A percentile compares a stretch with the other conserved stretches of the same genome.
phyloP scores from a whole-genome alignment of 2,797 vertebrate species.

The Danio aesculapii region DNA sequence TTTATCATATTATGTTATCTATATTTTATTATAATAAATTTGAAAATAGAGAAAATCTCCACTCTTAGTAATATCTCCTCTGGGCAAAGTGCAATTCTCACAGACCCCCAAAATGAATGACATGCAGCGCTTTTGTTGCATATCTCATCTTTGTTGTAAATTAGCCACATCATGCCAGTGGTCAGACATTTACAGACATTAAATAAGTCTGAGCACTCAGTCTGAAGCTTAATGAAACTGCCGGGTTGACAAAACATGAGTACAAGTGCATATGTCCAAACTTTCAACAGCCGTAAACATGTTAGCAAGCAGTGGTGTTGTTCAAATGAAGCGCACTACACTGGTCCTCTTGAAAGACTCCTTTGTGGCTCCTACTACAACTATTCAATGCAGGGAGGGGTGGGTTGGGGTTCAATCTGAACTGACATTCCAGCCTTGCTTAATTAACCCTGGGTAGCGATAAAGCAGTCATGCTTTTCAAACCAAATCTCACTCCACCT shows the following conservation, averaged over 20 bases:
- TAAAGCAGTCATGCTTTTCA: constrained; percentile 60
- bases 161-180: constrained; percentile 11
- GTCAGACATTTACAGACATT: constrained; percentile 1
- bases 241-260: background rate
- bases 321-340: constrained; percentile 7
- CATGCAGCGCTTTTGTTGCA: background rate
- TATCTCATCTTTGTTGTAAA: background rate
- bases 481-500: constrained; percentile 48
- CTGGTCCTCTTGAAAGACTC: background rate
- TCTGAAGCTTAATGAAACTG: background rate
- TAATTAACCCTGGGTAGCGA: constrained; percentile 53
- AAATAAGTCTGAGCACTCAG: background rate
- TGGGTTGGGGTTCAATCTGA: constrained; percentile 1
- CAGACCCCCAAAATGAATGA: background rate
- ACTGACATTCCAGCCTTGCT: constrained; percentile 52
- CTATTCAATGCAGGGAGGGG: background rate
- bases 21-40: too few relatives aligned
- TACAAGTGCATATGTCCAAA: background rate
- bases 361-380: constrained; percentile 25
- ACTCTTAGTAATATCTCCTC: too few relatives aligned
- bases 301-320: background rate
- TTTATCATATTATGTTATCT: too few relatives aligned
- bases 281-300: constrained; percentile 10
- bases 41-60: too few relatives aligned
- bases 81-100: background rate